phyloP scores from a whole-genome alignment of 2,113 vertebrate genomes.

The Gasterosteus aculeatus region DNA sequence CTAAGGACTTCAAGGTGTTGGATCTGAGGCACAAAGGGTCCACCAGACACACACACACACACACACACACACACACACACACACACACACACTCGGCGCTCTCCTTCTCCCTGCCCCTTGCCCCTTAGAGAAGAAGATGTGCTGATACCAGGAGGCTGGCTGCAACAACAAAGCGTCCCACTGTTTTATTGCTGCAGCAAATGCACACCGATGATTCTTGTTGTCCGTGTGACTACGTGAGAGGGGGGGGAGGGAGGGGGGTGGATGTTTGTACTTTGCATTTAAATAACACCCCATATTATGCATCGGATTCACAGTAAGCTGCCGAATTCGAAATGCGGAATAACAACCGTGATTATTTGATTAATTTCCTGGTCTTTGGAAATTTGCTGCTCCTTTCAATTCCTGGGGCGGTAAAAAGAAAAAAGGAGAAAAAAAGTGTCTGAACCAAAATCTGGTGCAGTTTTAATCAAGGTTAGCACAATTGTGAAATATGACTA shows the following conservation, averaged over 20 bases:
- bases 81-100: constrained; percentile 29
- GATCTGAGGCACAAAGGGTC: constrained; percentile 22
- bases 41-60: constrained; percentile 31
- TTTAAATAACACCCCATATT: constrained; percentile 66
- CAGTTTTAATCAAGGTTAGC: not conserved
- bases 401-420: constrained; percentile 1
- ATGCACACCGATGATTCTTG: constrained; percentile 67
- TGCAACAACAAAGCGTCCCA: constrained; percentile 66
- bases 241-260: constrained; percentile 2
- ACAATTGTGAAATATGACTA: not conserved
- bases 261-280: constrained; percentile 66
- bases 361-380: constrained; percentile 46
- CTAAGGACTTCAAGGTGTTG: constrained; percentile 10
- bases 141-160: constrained; percentile 52
- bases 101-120: constrained; percentile 15
- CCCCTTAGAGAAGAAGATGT: constrained; percentile 54
- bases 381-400: constrained; percentile 11
- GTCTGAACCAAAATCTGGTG: not conserved
- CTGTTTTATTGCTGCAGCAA: constrained; percentile 66
- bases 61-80: constrained; percentile 29
- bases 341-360: constrained; percentile 56
- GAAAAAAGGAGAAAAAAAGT: no score
- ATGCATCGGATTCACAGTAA: constrained; percentile 57
- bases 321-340: constrained; percentile 51
- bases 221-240: constrained; percentile 48